Evolutionary conservation across 2,888 invertebrate species (phyloP).

Genomic region (Apoda limacodes): DNA sequence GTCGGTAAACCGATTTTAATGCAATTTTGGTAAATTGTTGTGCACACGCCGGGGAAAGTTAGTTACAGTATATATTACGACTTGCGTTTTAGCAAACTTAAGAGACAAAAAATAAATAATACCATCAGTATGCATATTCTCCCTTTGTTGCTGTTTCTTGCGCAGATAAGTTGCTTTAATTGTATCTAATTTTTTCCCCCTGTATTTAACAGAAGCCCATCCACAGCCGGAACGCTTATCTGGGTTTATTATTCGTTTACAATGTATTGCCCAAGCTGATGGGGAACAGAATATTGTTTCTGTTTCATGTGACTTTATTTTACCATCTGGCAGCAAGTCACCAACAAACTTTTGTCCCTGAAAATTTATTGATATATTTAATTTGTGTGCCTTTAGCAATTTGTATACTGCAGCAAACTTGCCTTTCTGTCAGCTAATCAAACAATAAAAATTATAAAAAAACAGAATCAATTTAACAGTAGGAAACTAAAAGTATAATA

Average conservation of each 20-base stretch:
- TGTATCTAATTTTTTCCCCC: slow-evolving; percentile 87
- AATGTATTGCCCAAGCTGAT: slow-evolving; percentile 93
- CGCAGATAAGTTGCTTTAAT: slow-evolving; percentile 89
- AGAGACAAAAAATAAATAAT: slow-evolving; percentile 17
- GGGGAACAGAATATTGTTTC: slow-evolving; percentile 90
- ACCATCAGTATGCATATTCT: slow-evolving; percentile 64
- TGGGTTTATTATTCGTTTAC: slow-evolving; percentile 91
- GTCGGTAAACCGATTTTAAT: too few species aligned
- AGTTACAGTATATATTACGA: too few species aligned
- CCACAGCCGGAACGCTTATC: slow-evolving; percentile 94
- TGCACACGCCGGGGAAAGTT: too few species aligned
- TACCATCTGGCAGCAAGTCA: slow-evolving; percentile 86
- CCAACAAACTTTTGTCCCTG: slow-evolving; percentile 92
- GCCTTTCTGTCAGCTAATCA: too few species aligned
- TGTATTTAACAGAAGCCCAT: slow-evolving; percentile 92
- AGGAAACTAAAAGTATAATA: too few species aligned
- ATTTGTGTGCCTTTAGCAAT: neutral
- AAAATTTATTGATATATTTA: slow-evolving; percentile 19
- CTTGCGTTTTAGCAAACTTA: too few species aligned
- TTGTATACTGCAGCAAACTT: neutral
- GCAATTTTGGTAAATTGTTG: too few species aligned
- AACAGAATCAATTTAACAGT: neutral
- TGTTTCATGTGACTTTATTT: slow-evolving; percentile 90
- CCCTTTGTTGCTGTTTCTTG: slow-evolving; percentile 73
- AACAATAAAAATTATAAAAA: too few species aligned